Evolutionary conservation across 2,797 vertebrate species (phyloP), one percentile per base, ranked within the genome.

Genomic region (Pteronotus mesoamericanus): DNA sequence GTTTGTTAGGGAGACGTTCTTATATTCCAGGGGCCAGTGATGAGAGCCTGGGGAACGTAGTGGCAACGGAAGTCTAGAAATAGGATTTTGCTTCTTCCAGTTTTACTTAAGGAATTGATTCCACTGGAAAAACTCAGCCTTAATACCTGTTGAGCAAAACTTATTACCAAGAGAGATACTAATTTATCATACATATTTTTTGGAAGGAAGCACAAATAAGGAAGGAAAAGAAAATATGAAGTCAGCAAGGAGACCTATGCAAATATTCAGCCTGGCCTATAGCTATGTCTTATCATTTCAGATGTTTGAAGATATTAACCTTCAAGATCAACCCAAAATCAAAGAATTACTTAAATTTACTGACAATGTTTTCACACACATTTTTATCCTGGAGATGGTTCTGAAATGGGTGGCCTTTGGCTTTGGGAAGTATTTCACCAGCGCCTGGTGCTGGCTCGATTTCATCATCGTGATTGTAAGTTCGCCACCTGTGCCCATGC

Each of bases 321-420:
- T 99, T 21, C 0, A 46, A 0, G 0, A 44, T 0, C 94, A 39
- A 22, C 5, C 12, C 57, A 96, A 19, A 0, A 86, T 99, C 64
- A 55, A 95, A 96, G 46, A 1, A 0, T 32, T 99, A 26, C 94
- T 99, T 1, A 87, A 90, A 0, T 98, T 89, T 89, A 98, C 98
- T 22, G 98, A 99, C 57, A 86, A 34, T 22, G 53, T 98, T 78
- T 99, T 99, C 95, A 98, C 98, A 46, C 98, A 97, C 66, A 97
- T 98, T 89, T 99, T 99, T 96, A 97, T 98, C 15, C 64, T 74
- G 95, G 98, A 99, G 96, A 98, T 99, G 98, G 88, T 96, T 96
- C 96, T 98, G 87, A 98, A 98, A 71, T 98, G 98, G 98, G 92
- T 98, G n/a, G 98, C 98, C 94, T 98, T 98, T 69, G 98, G 98